These are phyloP conservation scores for Sylvia borin DNA, from an alignment of 2,797 vertebrate genomes.

Conservation along the genomic window DNA sequence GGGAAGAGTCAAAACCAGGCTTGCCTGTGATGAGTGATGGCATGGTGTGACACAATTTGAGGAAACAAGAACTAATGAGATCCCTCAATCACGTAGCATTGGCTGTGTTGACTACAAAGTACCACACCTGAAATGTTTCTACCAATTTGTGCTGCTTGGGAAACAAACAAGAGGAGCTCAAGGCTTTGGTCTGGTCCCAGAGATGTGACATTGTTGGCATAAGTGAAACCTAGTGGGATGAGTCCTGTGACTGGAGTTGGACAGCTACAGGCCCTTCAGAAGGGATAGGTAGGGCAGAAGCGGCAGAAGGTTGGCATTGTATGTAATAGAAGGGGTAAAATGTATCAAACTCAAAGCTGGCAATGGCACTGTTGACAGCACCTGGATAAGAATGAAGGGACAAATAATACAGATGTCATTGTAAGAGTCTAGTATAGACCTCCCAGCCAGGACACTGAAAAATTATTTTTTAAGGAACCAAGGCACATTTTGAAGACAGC, in stretches of 20 bases:
- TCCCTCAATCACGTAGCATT: fast-evolving
- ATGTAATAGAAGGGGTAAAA: background rate
- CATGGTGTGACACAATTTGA: background rate
- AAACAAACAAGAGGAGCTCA: fast-evolving
- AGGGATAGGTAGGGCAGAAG: background rate
- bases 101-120: background rate
- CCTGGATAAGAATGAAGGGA: background rate
- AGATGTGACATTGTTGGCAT: background rate
- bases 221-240: background rate
- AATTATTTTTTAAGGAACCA: background rate
- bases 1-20: background rate
- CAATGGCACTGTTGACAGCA: background rate
- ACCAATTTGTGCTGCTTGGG: fast-evolving
- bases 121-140: background rate
- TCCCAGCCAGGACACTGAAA: background rate
- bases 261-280: background rate
- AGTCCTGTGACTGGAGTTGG: background rate
- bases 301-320: background rate
- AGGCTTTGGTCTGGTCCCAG: background rate
- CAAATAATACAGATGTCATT: background rate
- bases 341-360: background rate
- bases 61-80: background rate
- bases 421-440: fast-evolving
- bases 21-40: background rate
- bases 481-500: fast-evolving